phyloP scores from a whole-genome alignment of 2,888 invertebrate species.

The Diabrotica balteata region DNA sequence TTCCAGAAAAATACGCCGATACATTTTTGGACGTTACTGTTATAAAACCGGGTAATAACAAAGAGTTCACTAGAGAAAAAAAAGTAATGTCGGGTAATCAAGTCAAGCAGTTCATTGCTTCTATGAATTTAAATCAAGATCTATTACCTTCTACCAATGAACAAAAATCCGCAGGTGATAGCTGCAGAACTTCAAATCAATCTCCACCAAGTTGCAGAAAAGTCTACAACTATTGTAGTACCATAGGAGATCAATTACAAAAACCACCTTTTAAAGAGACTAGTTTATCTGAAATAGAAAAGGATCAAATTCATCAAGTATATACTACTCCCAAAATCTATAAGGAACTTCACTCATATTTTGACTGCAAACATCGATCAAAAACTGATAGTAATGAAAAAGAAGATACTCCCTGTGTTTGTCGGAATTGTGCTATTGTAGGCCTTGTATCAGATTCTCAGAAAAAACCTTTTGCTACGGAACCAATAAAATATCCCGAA shows the following conservation, averaged over 20 bases:
- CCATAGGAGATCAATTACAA: slow-evolving; percentile 18
- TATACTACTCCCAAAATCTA: slow-evolving; percentile 51
- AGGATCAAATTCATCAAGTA: slow-evolving; percentile 43
- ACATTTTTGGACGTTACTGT: slow-evolving; percentile 55
- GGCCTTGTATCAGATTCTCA: slow-evolving; percentile 56
- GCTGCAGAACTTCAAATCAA: background rate
- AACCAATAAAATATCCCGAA: slow-evolving; percentile 35
- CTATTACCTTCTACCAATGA: background rate
- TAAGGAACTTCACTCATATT: slow-evolving; percentile 44
- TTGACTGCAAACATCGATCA: slow-evolving; percentile 49
- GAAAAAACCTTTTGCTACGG: slow-evolving; percentile 52
- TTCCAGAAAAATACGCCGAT: slow-evolving; percentile 47
- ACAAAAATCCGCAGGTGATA: slow-evolving; percentile 4
- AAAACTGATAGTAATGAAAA: slow-evolving; percentile 38
- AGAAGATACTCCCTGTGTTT: slow-evolving; percentile 52
- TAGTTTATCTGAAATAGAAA: slow-evolving; percentile 15
- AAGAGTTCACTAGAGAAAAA: slow-evolving; percentile 40
- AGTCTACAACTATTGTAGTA: slow-evolving; percentile 10
- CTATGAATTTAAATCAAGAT: slow-evolving; percentile 43
- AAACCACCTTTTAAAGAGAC: slow-evolving; percentile 6
- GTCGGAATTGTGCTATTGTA: slow-evolving; percentile 57
- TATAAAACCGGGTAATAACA: slow-evolving; percentile 49
- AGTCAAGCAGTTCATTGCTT: slow-evolving; percentile 47
- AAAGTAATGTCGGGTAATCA: slow-evolving; percentile 45
- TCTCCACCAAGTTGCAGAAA: background rate